These are phyloP conservation scores for Pocillopora grandis DNA, from an alignment of 92 coral and sea anemone species.

Conservation along the genomic window DNA sequence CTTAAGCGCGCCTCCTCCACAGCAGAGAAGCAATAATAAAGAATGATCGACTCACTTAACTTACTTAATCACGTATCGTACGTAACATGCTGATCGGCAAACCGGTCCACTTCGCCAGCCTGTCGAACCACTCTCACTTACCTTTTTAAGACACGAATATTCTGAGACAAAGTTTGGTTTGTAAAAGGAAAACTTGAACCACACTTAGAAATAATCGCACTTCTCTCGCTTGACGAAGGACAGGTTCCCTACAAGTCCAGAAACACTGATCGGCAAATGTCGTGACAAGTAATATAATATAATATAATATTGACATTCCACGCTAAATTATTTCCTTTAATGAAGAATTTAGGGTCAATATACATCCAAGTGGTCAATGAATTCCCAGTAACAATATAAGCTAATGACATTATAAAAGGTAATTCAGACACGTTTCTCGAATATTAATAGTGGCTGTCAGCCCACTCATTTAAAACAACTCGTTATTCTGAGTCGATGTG, in stretches of 20 bases:
- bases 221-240: not conserved
- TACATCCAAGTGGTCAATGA: not conserved
- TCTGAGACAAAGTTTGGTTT: not conserved
- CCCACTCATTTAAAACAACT: not conserved
- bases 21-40: not conserved
- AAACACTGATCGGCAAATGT: conserved; percentile 12
- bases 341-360: conserved; percentile 34
- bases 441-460: not conserved
- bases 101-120: not conserved
- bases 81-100: not conserved
- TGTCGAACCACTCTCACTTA: not conserved
- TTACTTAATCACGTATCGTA: not conserved
- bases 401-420: not conserved
- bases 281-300: conserved; percentile 43
- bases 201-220: not conserved
- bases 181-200: not conserved
- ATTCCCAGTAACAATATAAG: conserved; percentile 4
- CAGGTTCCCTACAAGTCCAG: conserved; percentile 17
- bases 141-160: not conserved
- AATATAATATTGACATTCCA: conserved; percentile 47
- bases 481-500: conserved; percentile 8
- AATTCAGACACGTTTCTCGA: not conserved
- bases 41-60: not conserved
- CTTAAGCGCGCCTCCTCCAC: too few species aligned
- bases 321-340: conserved; percentile 22